Percentiles rank a stretch among this genome's conserved stretches.
Evolutionary conservation across 2,888 invertebrate species (phyloP).

Genomic region (Heteromurus nitidus): DNA sequence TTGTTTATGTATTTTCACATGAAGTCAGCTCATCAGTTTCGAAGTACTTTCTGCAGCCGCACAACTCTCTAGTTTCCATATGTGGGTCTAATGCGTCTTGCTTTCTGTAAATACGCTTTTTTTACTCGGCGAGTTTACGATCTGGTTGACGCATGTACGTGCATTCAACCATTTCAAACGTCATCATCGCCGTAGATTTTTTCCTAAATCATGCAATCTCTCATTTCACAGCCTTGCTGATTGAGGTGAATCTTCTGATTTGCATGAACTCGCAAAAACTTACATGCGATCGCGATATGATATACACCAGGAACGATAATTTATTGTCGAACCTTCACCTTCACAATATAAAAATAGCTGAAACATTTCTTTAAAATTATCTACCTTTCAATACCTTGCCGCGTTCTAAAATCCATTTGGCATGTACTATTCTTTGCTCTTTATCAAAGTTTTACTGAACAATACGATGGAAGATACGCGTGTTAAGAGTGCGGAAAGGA

Average conservation of each 20-base stretch:
- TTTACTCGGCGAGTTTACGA: slow-evolving; percentile 14
- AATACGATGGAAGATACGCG: no score
- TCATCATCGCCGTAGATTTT: slow-evolving; percentile 13
- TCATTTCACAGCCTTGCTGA: not conserved
- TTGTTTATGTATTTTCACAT: no score
- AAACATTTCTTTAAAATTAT: no score
- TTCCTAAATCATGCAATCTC: slow-evolving; percentile 15
- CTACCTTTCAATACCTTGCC: no score
- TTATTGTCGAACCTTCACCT: not conserved
- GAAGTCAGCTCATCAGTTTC: no score
- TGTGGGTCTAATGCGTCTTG: no score
- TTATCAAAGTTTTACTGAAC: no score
- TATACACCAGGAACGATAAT: not conserved
- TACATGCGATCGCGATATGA: not conserved
- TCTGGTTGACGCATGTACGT: slow-evolving; percentile 2
- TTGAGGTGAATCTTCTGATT: slow-evolving; percentile 2
- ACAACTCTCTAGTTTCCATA: no score
- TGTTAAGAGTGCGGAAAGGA: not conserved
- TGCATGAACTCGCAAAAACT: not conserved
- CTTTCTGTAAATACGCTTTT: not conserved
- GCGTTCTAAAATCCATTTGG: not conserved
- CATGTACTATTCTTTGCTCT: not conserved
- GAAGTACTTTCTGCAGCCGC: no score
- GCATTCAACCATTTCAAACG: not conserved
- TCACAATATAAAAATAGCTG: no score